Evolutionary conservation across 2,888 invertebrate species (phyloP), one percentile per base, ranked within the genome.

Genomic region (Pteria penguin): DNA sequence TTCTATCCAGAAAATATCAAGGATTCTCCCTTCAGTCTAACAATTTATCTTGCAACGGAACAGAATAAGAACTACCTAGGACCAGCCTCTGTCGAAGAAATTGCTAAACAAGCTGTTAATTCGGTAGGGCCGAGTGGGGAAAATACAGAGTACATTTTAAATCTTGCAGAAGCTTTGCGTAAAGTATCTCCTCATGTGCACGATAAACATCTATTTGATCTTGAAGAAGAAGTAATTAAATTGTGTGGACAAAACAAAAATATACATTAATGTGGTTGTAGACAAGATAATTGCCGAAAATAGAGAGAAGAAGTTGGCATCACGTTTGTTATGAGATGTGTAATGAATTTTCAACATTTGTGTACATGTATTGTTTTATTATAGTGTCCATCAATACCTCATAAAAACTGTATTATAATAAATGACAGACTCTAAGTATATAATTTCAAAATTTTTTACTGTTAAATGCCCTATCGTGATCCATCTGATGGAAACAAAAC

Each of bases 141-240:
- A 0, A 99, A 99, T 92, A 95, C 95, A 55, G 98, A 98, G 87
- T 99, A 99, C 93, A 94, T 98, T 0, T 96, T 96, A 86, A 96
- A 96, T 86, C 93, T 98, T 81, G 96, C 96, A 0, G 92, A 95
- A 61, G 94, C 96, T 0, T 96, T 97, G 96, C 93, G 95, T 75
- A 91, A 93, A 57, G 93, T 97, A 32, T 95, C 95, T 33, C 94
- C 94, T 18, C 84, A 89, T n/a, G 94, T 95, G 0, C 83, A 94
- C 1, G 97, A 98, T 89, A 93, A 94, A 0, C 97, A 98, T 93
- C 93, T 98, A 2, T 95, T 94, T 89, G 93, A 94, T 26, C 92
- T 97, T 45, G 97, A 97, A 91, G 90, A 94, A 68, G 94, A 94
- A 82, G 95, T 95, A 0, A 24, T 68, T 57, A 68, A 57, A 57